These are phyloP conservation scores for Lithophane leautieri DNA, from an alignment of 2,888 invertebrate genomes.

Conservation along the genomic window DNA sequence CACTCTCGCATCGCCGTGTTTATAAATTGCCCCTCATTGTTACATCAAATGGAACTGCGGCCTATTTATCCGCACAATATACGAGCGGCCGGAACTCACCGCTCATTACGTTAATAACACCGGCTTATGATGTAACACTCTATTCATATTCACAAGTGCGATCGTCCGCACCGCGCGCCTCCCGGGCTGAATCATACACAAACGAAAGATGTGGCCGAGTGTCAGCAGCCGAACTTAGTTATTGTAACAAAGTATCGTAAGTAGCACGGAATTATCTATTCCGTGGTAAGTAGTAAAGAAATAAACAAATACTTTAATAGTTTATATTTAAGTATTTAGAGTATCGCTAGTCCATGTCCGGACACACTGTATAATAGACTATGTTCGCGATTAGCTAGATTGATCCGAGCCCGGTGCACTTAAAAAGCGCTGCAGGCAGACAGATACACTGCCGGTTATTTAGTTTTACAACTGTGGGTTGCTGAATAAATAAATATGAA, in stretches of 20 bases:
- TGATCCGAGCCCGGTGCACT: too few relatives aligned
- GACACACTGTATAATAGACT: too few relatives aligned
- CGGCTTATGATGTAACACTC: slow-evolving; percentile 17
- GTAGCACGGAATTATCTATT: too few relatives aligned
- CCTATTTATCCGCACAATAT: slow-evolving; percentile 55
- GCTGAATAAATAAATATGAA: too few relatives aligned
- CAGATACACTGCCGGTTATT: too few relatives aligned
- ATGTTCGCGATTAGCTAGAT: too few relatives aligned
- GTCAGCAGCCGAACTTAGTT: neutral
- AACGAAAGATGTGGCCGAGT: neutral
- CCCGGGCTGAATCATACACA: neutral
- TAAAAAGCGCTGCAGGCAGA: too few relatives aligned
- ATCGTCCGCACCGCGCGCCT: neutral
- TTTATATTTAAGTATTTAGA: too few relatives aligned
- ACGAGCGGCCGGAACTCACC: slow-evolving; percentile 13
- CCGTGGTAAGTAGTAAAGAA: neutral
- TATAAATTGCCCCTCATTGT: slow-evolving; percentile 61
- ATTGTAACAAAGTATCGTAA: neutral
- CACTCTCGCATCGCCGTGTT: slow-evolving; percentile 40
- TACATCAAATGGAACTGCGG: slow-evolving; percentile 56
- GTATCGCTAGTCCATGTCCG: too few relatives aligned
- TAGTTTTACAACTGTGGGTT: too few relatives aligned
- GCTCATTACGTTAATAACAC: slow-evolving; percentile 40
- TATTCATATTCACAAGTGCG: slow-evolving; percentile 8
- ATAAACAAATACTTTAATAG: too few relatives aligned